Conservation (phyloP, 2,113 vertebrate genomes). For the Lampris incognitus region DNA sequence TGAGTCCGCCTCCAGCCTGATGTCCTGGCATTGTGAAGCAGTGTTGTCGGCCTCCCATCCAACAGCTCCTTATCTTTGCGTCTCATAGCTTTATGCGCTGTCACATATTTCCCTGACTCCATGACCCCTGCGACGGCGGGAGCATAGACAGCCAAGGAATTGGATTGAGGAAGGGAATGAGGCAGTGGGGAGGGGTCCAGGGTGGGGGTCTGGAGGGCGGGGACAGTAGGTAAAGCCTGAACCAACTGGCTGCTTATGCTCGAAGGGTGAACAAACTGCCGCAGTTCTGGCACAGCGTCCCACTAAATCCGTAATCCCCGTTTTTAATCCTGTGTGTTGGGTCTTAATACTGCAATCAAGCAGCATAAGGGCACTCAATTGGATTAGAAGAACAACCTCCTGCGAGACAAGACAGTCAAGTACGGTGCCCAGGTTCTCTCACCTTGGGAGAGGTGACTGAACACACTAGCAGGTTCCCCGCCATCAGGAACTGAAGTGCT, state of each 20-base stretch:
- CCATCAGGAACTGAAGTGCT: conserved; percentile 21
- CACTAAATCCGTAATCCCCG: conserved; percentile 56
- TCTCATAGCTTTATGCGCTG: conserved; percentile 60
- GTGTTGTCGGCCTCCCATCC: conserved; percentile 41
- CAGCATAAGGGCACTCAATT: conserved; percentile 61
- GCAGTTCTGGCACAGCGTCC: conserved; percentile 16
- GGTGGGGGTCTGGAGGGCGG: conserved; percentile 5
- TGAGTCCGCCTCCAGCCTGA: conserved; percentile 23
- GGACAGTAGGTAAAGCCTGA: conserved; percentile 19
- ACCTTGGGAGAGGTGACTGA: conserved; percentile 52
- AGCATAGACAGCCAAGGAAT: conserved; percentile 4
- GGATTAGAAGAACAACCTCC: conserved; percentile 65
- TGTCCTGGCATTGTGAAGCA: conserved; percentile 45
- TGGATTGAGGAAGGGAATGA: conserved; percentile 15
- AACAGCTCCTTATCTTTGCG: conserved; percentile 54
- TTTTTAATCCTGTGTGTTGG: conserved; percentile 56
- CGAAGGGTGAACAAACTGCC: conserved; percentile 13
- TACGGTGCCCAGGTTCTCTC: conserved; percentile 50
- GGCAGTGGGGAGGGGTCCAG: background rate
- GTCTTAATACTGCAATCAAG: conserved; percentile 66
- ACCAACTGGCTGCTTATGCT: conserved; percentile 30
- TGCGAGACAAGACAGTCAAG: conserved; percentile 28
- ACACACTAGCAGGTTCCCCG: conserved; percentile 17
- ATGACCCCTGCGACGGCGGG: conserved; percentile 37
- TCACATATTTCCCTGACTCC: conserved; percentile 49